These are phyloP conservation scores for Pollenia griseotomentosa DNA, from an alignment of 2,888 invertebrate genomes.

Conservation along the genomic window DNA sequence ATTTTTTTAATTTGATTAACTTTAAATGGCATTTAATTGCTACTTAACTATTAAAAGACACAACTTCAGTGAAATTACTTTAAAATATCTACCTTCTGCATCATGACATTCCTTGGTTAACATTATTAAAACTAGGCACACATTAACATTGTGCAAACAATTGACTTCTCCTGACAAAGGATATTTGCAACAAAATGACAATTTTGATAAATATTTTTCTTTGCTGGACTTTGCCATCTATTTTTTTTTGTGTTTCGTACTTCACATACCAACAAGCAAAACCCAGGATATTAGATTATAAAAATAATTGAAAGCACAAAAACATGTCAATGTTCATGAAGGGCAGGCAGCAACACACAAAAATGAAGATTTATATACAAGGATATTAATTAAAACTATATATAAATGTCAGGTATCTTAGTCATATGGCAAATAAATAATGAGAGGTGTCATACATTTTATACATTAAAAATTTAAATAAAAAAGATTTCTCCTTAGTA, in stretches of 20 bases:
- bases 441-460: slow-evolving; percentile 46
- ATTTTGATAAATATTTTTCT: background rate
- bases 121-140: too few relatives aligned
- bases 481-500: background rate
- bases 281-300: background rate
- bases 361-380: slow-evolving; percentile 9
- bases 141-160: too few relatives aligned
- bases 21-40: too few relatives aligned
- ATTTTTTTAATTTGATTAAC: too few relatives aligned
- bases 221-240: background rate
- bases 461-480: background rate
- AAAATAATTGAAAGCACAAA: slow-evolving; percentile 12
- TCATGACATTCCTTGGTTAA: too few relatives aligned
- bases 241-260: background rate
- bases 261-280: background rate
- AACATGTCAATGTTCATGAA: slow-evolving; percentile 28
- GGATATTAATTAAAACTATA: slow-evolving; percentile 34
- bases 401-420: slow-evolving; percentile 10
- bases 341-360: background rate
- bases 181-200: too few relatives aligned
- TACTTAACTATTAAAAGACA: too few relatives aligned
- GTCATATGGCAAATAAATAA: slow-evolving; percentile 2
- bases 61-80: too few relatives aligned
- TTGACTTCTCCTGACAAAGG: too few relatives aligned
- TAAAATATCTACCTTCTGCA: too few relatives aligned